Evolutionary conservation across 1,140 invertebrate species (phyloP).

Genomic region (Papilio helenus): DNA sequence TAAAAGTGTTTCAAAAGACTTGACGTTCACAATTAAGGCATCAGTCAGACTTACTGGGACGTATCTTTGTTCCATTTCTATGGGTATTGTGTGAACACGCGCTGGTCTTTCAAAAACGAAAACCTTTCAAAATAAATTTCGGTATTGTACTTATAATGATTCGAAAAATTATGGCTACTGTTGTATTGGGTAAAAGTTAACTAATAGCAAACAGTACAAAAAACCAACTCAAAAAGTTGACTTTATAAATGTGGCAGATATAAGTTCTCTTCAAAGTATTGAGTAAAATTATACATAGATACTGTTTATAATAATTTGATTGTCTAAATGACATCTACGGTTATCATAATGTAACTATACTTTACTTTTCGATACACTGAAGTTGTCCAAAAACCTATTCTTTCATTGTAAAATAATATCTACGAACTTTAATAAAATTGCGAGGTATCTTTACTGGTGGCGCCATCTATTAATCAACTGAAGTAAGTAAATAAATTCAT

Average conservation of each 20-base stretch:
- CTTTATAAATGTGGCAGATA: background rate
- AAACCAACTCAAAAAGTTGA: background rate
- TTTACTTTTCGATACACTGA: too few species aligned
- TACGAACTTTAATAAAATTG: too few species aligned
- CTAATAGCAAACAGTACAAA: background rate
- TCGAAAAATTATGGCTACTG: conserved; percentile 70
- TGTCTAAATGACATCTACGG: too few species aligned
- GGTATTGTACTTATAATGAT: conserved; percentile 65
- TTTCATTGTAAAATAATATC: too few species aligned
- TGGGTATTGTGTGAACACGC: conserved; percentile 58
- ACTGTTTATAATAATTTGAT: too few species aligned
- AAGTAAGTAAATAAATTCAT: too few species aligned
- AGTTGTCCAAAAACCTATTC: too few species aligned
- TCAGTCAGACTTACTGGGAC: conserved; percentile 65
- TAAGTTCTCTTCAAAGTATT: too few species aligned
- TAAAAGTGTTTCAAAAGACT: conserved; percentile 51
- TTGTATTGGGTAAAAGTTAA: background rate
- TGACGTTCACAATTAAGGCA: conserved; percentile 64
- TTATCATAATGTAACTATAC: too few species aligned
- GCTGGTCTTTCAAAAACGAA: conserved; percentile 49
- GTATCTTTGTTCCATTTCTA: conserved; percentile 58
- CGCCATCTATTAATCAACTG: too few species aligned
- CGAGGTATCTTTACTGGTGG: too few species aligned
- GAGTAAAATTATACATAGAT: too few species aligned
- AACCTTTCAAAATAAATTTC: conserved; percentile 44